Base-by-base conservation (phyloP, 2,113 vertebrate genomes). In the Aegithalos caudatus region DNA sequence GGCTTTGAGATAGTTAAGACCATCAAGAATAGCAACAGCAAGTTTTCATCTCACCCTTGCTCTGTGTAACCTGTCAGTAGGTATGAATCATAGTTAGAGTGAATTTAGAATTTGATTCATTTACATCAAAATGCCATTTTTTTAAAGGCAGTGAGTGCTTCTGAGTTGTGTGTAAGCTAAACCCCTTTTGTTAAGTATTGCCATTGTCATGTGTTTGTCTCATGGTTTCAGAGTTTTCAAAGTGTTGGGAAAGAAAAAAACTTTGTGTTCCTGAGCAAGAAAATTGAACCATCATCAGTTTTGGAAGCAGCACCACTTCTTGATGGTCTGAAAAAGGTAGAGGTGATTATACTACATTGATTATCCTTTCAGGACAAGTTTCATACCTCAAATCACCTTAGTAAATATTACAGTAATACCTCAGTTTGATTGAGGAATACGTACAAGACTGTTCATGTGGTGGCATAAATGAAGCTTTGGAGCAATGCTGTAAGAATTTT, bases 251-350 rank as follows among this genome's bases (percentile, higher is more conserved):
- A 57, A 8, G 81, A 22, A 53, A 79, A 64, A 27, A 76, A 90
- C n/a, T 78, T 94, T 31, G 71, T 97, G 69, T 77, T 98, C 97
- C 94, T 98, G 91, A 40, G 93, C 74, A 88, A 89, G 95, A 92
- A 89, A 95, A 66, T 96, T 56, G 66, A 98, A 83, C 98, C 99
- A 20, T 99, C 98, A 12, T 93, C 86, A 25, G 70, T 62, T 86
- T n/a, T 99, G 69, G 98, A 98, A 31, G 93, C 83, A 3, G 96
- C 98, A 10, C 98, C 99, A 3, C 77, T 99, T 70, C 97, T 87
- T 12, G 88, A 97, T 37, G 25, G 45, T 28, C 87, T 99, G 76
- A 98, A 98, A 97, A 97, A 98, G 98, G 99, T 99, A 95, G 92
- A 28, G 6, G 16, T 65, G 14, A 27, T 65, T 25, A 8, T 9